These are phyloP conservation scores for Tauraco hartlaubi DNA, from an alignment of 2,797 vertebrate genomes.

Conservation along the genomic window DNA sequence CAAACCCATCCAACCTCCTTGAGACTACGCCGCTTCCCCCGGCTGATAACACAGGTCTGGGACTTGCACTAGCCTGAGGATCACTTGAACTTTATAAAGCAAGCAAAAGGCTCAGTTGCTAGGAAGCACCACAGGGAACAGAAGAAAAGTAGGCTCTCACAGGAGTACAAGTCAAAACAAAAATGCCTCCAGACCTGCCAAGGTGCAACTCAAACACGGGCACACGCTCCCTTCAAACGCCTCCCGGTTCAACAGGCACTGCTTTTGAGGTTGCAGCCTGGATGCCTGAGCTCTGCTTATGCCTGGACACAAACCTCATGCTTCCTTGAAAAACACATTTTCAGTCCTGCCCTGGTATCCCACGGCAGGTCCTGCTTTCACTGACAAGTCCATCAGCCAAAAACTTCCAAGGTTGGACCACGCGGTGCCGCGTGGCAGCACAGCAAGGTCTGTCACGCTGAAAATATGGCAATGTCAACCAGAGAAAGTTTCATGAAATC, in stretches of 20 bases:
- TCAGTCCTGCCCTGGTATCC: neutral
- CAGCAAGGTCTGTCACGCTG: neutral
- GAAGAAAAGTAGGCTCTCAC: neutral
- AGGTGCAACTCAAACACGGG: neutral
- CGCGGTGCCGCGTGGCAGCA: rapidly evolving
- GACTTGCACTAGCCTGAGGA: neutral
- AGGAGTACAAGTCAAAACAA: neutral
- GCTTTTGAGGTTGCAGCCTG: neutral
- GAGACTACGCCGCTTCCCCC: rapidly evolving
- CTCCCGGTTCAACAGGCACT: rapidly evolving
- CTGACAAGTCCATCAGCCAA: neutral
- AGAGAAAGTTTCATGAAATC: neutral
- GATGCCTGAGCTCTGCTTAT: neutral
- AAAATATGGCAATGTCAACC: neutral
- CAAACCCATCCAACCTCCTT: neutral
- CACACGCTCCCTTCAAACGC: neutral
- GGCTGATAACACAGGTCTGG: neutral
- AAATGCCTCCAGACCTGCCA: neutral
- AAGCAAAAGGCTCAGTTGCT: neutral
- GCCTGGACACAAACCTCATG: neutral
- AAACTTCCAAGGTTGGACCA: neutral
- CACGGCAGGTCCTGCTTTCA: neutral
- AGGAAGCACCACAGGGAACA: neutral
- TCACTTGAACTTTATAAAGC: neutral
- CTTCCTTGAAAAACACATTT: neutral